These are phyloP conservation scores for Cettia cetti DNA, from an alignment of 2,113 vertebrate species.

Conservation along the genomic window DNA sequence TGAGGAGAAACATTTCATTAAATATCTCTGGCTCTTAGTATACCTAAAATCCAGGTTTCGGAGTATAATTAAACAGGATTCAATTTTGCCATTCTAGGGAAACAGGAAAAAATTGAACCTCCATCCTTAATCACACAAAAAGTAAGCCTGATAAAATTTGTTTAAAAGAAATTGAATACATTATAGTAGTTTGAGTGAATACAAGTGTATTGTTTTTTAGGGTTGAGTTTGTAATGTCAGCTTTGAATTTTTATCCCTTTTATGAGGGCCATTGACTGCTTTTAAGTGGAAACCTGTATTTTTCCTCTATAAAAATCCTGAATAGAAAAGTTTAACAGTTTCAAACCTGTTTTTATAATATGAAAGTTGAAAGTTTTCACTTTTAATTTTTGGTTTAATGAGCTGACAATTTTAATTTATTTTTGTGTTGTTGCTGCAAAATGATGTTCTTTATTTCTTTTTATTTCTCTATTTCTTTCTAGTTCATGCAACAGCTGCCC, in stretches of 20 bases:
- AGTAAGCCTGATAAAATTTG: background rate
- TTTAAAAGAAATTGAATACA: background rate
- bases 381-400: background rate
- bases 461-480: background rate
- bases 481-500: rapidly evolving
- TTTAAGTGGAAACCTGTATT: background rate
- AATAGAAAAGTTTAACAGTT: background rate
- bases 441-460: background rate
- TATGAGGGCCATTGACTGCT: background rate
- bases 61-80: background rate
- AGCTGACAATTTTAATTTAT: background rate
- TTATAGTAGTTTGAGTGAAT: background rate
- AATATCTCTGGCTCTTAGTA: background rate
- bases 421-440: background rate
- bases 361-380: background rate
- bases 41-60: background rate
- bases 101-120: background rate
- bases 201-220: background rate
- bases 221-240: background rate
- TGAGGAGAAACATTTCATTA: background rate
- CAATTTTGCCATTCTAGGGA: background rate
- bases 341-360: background rate
- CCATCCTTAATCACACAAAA: background rate
- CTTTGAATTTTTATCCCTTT: background rate
- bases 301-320: background rate